Evolutionary conservation across 2,888 invertebrate genomes (phyloP), one percentile per base, ranked within the genome.

Genomic region (Macrosoma leucophasiata): DNA sequence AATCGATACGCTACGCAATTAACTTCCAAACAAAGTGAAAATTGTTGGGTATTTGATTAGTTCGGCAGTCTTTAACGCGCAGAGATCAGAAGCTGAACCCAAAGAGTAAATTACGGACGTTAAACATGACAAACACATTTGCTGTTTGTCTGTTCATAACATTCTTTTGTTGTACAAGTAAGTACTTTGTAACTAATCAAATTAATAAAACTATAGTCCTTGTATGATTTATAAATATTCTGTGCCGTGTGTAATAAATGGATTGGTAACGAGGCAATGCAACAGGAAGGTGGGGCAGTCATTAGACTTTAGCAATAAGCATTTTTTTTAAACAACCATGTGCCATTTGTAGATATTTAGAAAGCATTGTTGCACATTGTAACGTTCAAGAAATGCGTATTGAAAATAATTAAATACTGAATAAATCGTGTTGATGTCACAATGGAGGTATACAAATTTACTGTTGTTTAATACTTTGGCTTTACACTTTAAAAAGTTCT

Each of bases 41-140:
- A 70, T 71, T 74, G 44, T 55, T 46, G 49, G 55, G 64, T 74
- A 49, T 58, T 69, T 62, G 50, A 38, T 42, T 44, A 49, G 40
- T 45, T 58, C 63, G 63, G 6, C 17, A 66, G 56, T 67, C 58
- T 57, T 58, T 57, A 51, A 45, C 41, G 45, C 39, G 58, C 52
- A 40, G 48, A 48, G 49, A 52, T 54, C 51, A 47, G 62, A 65
- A 58, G 55, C 57, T 58, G 61, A 64, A 48, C 38, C 39, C 46
- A 41, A 46, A 27, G 44, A 41, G 50, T 58, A 56, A 60, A 52
- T 52, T 44, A 38, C 42, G 46, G 20, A 23, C 27, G 30, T 52
- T 54, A 39, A 73, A 55, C 55, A 84, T 84, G 82, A 64, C 77
- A 62, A 84, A 79, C 74, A 60, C 71, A 33, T 47, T 68, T 31